phyloP scores from a whole-genome alignment of 2,888 invertebrate genomes.

The Tridacna crocea region DNA sequence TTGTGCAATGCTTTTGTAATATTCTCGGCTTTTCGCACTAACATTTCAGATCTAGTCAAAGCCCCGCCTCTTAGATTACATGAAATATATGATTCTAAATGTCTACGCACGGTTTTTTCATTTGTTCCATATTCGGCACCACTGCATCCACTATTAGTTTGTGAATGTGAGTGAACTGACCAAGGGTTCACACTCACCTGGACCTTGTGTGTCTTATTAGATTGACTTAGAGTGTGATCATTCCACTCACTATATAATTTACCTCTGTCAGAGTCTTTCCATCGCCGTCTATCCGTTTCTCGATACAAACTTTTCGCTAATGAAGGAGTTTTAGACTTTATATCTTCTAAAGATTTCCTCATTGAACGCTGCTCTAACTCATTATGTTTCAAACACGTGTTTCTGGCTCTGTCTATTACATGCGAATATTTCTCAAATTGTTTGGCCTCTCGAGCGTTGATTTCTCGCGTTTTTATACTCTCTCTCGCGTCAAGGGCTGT shows the following conservation, averaged over 20 bases:
- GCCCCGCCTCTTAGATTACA: not conserved
- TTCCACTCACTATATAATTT: not conserved
- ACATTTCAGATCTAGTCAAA: conserved; percentile 19
- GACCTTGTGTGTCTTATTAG: not conserved
- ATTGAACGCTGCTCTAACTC: conserved; percentile 64
- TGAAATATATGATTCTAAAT: not conserved
- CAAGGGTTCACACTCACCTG: conserved; percentile 37
- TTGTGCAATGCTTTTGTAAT: conserved; percentile 62
- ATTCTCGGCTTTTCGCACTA: conserved; percentile 46
- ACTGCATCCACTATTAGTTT: not conserved
- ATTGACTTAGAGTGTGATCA: not conserved
- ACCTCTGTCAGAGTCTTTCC: not conserved
- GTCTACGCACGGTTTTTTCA: not conserved
- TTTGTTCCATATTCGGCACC: not conserved
- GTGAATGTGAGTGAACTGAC: conserved; percentile 42
- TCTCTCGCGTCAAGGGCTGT: conserved; percentile 70
- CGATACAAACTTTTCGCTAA: conserved; percentile 34
- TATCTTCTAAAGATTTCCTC: conserved; percentile 51
- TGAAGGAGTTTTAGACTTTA: conserved; percentile 63
- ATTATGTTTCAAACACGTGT: conserved; percentile 59
- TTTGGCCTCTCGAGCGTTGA: conserved; percentile 70
- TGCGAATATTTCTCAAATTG: conserved; percentile 59
- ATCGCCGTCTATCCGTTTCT: conserved; percentile 16
- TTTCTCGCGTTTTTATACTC: conserved; percentile 67
- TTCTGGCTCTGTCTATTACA: conserved; percentile 63